phyloP scores from a whole-genome alignment of 2,113 vertebrate genomes.

The Tachuris rubrigastra region DNA sequence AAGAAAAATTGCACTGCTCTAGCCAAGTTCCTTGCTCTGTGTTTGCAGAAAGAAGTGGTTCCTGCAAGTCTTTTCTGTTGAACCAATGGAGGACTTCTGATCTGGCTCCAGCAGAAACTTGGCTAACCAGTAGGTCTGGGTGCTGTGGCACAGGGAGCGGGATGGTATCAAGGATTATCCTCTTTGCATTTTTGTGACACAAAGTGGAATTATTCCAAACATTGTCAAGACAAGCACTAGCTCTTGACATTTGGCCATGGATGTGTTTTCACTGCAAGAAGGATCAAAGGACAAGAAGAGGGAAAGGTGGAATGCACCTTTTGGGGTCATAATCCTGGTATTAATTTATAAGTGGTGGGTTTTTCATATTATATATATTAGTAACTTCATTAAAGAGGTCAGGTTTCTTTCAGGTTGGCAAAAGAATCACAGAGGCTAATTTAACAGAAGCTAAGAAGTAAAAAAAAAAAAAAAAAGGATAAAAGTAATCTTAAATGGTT shows the following conservation, averaged over 20 bases:
- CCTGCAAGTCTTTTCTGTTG: neutral
- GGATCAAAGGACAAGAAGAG: neutral
- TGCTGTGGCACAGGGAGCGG: neutral
- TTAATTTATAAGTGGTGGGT: neutral
- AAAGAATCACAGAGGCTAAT: neutral
- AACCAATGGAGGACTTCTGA: accelerated
- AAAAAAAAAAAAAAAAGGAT: neutral
- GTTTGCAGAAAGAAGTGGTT: neutral
- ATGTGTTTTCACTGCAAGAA: neutral
- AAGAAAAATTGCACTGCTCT: neutral
- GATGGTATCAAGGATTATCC: neutral
- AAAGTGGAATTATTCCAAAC: neutral
- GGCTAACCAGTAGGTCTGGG: neutral
- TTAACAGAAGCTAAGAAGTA: neutral
- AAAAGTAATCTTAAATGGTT: neutral
- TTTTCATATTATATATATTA: neutral
- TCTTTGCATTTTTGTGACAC: neutral
- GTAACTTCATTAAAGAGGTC: neutral
- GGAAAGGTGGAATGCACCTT: neutral
- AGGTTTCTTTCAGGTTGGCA: neutral
- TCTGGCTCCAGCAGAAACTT: neutral
- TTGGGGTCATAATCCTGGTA: neutral
- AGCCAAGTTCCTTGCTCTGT: neutral
- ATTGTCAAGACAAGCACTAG: neutral
- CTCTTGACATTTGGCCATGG: neutral